Conservation (phyloP, 2,113 vertebrate species). For the Lynx canadensis region DNA sequence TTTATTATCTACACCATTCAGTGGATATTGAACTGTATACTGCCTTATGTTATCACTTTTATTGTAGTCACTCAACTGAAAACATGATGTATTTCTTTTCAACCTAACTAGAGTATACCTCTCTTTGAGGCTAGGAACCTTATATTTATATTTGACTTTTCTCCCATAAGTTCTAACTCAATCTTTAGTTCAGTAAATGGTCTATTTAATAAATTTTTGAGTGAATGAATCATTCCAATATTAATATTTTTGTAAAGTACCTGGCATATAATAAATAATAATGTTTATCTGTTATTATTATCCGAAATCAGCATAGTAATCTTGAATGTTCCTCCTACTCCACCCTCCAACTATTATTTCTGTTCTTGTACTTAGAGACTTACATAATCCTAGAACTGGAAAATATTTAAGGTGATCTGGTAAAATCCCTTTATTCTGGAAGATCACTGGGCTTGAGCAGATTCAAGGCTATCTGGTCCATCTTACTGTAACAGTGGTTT, state of each 20-base stretch:
- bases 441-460: background rate
- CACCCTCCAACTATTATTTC: constrained; percentile 11
- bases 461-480: background rate
- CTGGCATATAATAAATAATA: background rate
- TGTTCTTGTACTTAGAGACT: background rate
- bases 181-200: constrained; percentile 22
- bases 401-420: background rate
- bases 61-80: background rate
- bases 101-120: background rate
- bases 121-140: background rate
- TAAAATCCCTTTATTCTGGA: background rate
- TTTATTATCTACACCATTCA: background rate
- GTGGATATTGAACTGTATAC: background rate
- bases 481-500: background rate
- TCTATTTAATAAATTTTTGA: constrained; percentile 31
- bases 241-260: background rate
- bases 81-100: background rate
- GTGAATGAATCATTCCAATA: background rate
- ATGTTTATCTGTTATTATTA: background rate
- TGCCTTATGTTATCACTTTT: background rate
- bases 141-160: constrained; percentile 28
- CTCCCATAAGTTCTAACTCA: background rate
- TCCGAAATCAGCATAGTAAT: background rate
- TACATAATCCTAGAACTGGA: constrained; percentile 37
- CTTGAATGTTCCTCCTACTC: background rate